These are phyloP conservation scores for Lepidonotus clava DNA, from an alignment of 2,888 invertebrate genomes.

Conservation along the genomic window DNA sequence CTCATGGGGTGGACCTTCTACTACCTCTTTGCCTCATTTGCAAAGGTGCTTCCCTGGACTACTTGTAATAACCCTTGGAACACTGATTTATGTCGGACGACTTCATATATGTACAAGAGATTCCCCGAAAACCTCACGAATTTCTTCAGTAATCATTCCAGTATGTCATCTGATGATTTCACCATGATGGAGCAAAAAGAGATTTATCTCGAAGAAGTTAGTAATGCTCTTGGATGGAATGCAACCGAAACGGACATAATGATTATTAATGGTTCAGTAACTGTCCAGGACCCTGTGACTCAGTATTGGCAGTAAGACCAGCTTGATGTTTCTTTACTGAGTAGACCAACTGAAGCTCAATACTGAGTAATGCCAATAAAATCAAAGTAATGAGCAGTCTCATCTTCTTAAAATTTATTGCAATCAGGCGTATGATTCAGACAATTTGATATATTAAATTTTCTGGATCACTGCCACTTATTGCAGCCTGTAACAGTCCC, in stretches of 20 bases:
- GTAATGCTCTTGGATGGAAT: background rate
- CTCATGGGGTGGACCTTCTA: conserved; percentile 92
- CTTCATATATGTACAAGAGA: background rate
- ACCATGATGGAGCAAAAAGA: background rate
- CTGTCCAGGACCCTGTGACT: conserved; percentile 9
- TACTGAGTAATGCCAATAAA: too few relatives aligned
- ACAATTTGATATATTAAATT: too few relatives aligned
- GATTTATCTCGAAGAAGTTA: background rate
- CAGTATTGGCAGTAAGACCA: conserved; percentile 47
- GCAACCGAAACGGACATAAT: background rate
- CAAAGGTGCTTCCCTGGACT: conserved; percentile 87
- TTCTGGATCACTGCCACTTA: too few relatives aligned
- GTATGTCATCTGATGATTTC: background rate
- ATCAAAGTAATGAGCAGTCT: too few relatives aligned
- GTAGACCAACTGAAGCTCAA: too few relatives aligned
- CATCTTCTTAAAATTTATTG: too few relatives aligned
- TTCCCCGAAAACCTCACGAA: background rate
- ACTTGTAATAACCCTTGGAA: conserved; percentile 91
- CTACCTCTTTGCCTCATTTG: conserved; percentile 87
- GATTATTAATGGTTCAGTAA: background rate
- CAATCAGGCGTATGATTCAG: too few relatives aligned
- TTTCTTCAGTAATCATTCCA: background rate
- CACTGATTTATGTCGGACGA: conserved; percentile 84
- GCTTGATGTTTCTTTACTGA: too few relatives aligned
- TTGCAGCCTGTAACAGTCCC: too few relatives aligned